These are phyloP conservation scores for Eupelmus urozonus DNA, from an alignment of 2,888 invertebrate species.

Conservation along the genomic window DNA sequence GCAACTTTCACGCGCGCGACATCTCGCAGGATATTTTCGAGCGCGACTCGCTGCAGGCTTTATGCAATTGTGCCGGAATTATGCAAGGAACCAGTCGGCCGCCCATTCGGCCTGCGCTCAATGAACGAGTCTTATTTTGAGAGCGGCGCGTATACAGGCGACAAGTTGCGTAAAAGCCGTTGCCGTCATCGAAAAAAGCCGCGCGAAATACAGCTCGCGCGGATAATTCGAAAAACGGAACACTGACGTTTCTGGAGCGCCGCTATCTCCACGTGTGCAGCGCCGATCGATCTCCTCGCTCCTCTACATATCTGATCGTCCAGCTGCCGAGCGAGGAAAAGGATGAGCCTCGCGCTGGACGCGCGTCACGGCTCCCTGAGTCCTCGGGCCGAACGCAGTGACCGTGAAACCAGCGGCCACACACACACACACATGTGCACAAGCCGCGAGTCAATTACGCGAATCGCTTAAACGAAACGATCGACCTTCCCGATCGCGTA, in stretches of 20 bases:
- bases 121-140: background rate
- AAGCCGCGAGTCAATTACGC: constrained; percentile 19
- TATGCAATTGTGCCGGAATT: constrained; percentile 31
- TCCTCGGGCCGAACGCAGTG: too few relatives aligned
- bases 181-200: background rate
- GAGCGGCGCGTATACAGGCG: background rate
- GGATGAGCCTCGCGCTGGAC: too few relatives aligned
- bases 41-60: background rate
- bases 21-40: background rate
- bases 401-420: background rate
- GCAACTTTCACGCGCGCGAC: constrained; percentile 26
- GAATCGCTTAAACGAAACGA: constrained; percentile 43
- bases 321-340: too few relatives aligned
- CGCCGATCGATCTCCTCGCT: too few relatives aligned
- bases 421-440: too few relatives aligned
- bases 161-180: background rate
- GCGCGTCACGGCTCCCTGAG: too few relatives aligned
- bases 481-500: constrained; percentile 52
- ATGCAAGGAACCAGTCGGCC: constrained; percentile 12
- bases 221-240: too few relatives aligned
- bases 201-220: background rate
- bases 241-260: too few relatives aligned
- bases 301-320: too few relatives aligned
- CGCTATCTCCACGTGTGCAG: too few relatives aligned
- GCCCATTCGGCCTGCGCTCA: constrained; percentile 10